Evolutionary conservation across 2,888 invertebrate genomes (phyloP), one percentile per base, ranked within the genome.

Genomic region (Aphidius colemani): DNA sequence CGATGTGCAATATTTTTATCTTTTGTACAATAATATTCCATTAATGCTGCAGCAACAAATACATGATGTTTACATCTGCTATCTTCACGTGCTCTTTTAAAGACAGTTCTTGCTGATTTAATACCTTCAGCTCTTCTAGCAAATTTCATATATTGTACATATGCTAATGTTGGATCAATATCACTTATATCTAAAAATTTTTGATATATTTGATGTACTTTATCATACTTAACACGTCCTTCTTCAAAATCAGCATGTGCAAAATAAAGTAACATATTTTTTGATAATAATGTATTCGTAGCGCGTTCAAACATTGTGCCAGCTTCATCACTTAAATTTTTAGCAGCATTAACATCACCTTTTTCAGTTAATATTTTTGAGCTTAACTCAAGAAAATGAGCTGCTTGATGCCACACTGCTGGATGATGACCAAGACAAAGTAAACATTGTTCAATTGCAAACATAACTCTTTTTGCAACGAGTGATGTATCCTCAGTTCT

Each of bases 1-100:
- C 96, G 87, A 83, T 96, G 96, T 0, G 97, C 97, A 62, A 98
- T 95, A 80, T 95, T 95, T 82, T 96, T 95, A 83, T 98, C 97
- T 83, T 99, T 99, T 48, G 95, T 96, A 81, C 98, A 98, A 78
- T 98, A 98, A 82, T 98, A 99, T 83, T 99, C 99, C 98, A 99
- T 98, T 0, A 98, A 85, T 0, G 99, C 98, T 0, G 98, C 97
- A 0, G 97, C 93, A 1, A 98, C 96, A 83, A 94, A 99, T 51
- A 98, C 93, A 83, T 99, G 97, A 83, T 94, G 95, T 2, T 90
- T 90, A 0, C 73, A 88, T 84, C 87, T 85, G 45, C 86, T 82
- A 80, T 99, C 98, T 79, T 98, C 98, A 30, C 99, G 85, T 0
- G 98, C 98, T 70, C 93, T 87, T 81, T 98, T 98, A 82, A 99